Base-by-base conservation (phyloP, 2,113 vertebrate species). In the Alethe diademata region DNA sequence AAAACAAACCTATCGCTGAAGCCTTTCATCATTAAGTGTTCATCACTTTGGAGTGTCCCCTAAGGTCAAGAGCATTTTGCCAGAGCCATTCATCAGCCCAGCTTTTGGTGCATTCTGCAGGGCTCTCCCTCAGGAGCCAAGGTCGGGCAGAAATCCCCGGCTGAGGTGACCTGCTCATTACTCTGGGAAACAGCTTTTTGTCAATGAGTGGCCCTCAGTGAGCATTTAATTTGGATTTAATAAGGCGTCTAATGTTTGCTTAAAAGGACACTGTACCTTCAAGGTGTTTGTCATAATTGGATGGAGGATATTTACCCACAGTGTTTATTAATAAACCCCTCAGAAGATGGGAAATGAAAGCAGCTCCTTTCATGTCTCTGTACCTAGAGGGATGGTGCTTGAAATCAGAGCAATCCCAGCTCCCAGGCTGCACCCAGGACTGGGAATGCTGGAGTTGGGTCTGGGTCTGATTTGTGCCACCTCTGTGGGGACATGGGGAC, bases 221-320 rank as follows among this genome's bases (percentile, higher is more conserved):
- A 75, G 78, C 78, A 20, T 61, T 78, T 94, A 86, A 94, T 56
- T 71, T 58, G 22, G 70, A 62, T 35, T 86, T 78, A 89, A 90
- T 73, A 86, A 91, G 94, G 61, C 82, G 29, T 67, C 73, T 57
- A 71, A 72, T 31, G 40, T 33, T 88, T 91, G 40, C 19, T 86
- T 56, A 42, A 78, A 92, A 92, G 81, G 90, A 92, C 78, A 65
- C 73, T 23, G 24, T 24, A 33, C 90, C 78, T 97, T 93, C 76
- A 75, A 89, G 89, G 65, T 92, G 82, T 85, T 96, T 72, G 92
- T 84, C 57, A 19, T 96, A 94, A 96, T 84, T 93, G 93, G 79
- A 92, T 84, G 72, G 92, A 66, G 84, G 70, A 74, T 94, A 57
- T 97, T 96, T 96, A 88, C 66, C 86, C 8, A 0, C n/a, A 3